A percentile compares a stretch with the other conserved stretches of the same genome.
These are phyloP conservation scores for Pollenia angustigena DNA, from an alignment of 2,888 invertebrate genomes.

Conservation along the genomic window DNA sequence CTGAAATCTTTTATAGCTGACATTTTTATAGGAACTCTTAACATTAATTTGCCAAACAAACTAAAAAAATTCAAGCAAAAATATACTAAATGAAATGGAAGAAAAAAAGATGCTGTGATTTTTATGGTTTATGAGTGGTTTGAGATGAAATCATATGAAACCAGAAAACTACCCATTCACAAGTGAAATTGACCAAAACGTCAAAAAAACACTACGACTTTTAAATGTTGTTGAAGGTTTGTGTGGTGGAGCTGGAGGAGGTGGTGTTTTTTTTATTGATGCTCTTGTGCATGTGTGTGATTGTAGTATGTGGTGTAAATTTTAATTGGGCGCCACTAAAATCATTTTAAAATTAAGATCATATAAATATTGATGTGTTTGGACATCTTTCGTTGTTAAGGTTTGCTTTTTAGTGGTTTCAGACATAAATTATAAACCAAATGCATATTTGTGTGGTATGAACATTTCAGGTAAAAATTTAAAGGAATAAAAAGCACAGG, in stretches of 20 bases:
- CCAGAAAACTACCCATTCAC: slow-evolving; percentile 50
- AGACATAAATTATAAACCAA: slow-evolving; percentile 42
- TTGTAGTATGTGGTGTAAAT: slow-evolving; percentile 58
- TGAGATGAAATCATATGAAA: slow-evolving; percentile 69
- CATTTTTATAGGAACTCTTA: slow-evolving; percentile 72
- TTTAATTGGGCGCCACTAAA: slow-evolving; percentile 74
- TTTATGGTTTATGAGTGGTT: slow-evolving; percentile 78
- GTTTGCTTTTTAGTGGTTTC: neutral
- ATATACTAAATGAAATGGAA: slow-evolving; percentile 36
- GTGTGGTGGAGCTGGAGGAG: slow-evolving; percentile 40
- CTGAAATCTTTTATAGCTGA: slow-evolving; percentile 73
- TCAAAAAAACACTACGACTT: slow-evolving; percentile 31
- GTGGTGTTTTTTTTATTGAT: slow-evolving; percentile 46
- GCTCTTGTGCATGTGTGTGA: neutral
- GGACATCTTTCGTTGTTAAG: slow-evolving; percentile 14
- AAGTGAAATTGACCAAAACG: slow-evolving; percentile 31
- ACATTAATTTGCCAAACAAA: slow-evolving; percentile 42
- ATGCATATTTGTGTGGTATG: neutral
- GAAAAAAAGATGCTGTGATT: slow-evolving; percentile 73
- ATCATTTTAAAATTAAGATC: slow-evolving; percentile 70
- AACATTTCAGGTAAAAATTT: neutral
- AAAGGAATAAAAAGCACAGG: too few relatives aligned
- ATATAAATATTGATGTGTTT: slow-evolving; percentile 66
- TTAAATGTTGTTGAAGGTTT: slow-evolving; percentile 28
- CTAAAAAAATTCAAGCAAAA: slow-evolving; percentile 3